Percentiles rank a stretch among this genome's conserved stretches.
These are phyloP conservation scores for Bellardia pandia DNA, from an alignment of 2,888 invertebrate species.

Conservation along the genomic window DNA sequence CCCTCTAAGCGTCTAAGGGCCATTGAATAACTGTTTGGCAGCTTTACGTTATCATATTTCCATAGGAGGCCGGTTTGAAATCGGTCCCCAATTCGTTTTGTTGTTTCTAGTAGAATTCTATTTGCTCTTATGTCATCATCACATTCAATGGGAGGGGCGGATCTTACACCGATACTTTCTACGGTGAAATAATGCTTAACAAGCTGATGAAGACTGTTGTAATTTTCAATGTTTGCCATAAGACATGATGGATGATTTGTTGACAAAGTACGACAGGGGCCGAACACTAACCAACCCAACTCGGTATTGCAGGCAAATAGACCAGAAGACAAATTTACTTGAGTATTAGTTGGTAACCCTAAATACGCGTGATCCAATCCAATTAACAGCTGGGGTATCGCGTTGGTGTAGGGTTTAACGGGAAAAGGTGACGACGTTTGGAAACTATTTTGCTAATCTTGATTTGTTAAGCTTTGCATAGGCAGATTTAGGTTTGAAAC, in stretches of 20 bases:
- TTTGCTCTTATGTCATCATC: constrained; percentile 24
- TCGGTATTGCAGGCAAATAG: constrained; percentile 69
- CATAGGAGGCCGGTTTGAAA: constrained; percentile 66
- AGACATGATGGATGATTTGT: neutral
- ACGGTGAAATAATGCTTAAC: constrained; percentile 12
- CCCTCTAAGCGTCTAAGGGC: constrained; percentile 46
- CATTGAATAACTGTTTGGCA: constrained; percentile 51
- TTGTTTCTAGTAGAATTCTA: constrained; percentile 20
- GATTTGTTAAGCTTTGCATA: constrained; percentile 40
- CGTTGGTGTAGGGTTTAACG: constrained; percentile 11
- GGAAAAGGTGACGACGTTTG: neutral
- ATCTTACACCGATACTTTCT: constrained; percentile 47
- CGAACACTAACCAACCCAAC: constrained; percentile 66
- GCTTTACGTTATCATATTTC: constrained; percentile 27
- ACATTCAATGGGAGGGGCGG: neutral
- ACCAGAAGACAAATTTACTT: constrained; percentile 26
- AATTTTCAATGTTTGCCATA: neutral
- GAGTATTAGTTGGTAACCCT: constrained; percentile 28
- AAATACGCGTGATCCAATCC: constrained; percentile 25
- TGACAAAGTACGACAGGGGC: neutral
- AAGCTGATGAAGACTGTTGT: neutral
- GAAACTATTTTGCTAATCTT: constrained; percentile 20
- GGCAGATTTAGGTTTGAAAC: constrained; percentile 47
- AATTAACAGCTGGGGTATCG: neutral
- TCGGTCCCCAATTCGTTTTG: constrained; percentile 38